These are phyloP conservation scores for Benitochromis conjunctus DNA, from an alignment of 2,113 vertebrate species.

Conservation along the genomic window DNA sequence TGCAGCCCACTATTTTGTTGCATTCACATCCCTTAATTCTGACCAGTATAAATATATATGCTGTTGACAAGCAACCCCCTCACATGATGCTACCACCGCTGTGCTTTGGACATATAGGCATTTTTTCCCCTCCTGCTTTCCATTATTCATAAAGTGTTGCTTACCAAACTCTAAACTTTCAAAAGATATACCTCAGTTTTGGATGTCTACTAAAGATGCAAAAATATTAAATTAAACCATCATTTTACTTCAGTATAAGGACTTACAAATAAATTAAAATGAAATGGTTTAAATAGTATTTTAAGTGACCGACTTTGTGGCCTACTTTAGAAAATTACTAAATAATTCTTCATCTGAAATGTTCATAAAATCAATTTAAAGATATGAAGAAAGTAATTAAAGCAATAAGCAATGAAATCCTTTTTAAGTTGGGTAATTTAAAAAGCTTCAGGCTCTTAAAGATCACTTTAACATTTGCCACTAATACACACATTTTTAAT, in stretches of 20 bases:
- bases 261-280: neutral
- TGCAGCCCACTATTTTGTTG: neutral
- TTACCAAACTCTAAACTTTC: neutral
- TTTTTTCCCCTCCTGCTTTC: neutral
- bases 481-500: neutral
- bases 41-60: neutral
- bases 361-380: neutral
- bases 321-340: neutral
- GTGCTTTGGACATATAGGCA: neutral
- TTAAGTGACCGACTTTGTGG: neutral
- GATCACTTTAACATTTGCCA: neutral
- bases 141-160: neutral
- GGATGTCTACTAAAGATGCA: neutral
- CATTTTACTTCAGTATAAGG: neutral
- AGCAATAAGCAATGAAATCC: neutral
- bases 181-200: neutral
- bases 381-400: neutral
- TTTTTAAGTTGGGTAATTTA: neutral
- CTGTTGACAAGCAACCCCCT: neutral
- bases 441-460: neutral
- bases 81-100: neutral
- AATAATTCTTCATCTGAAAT: neutral
- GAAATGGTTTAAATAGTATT: neutral
- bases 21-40: neutral
- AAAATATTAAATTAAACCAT: fast-evolving